These are phyloP conservation scores for Drosophila subpulchrella DNA, from an alignment of 1,140 invertebrate species.

Conservation along the genomic window DNA sequence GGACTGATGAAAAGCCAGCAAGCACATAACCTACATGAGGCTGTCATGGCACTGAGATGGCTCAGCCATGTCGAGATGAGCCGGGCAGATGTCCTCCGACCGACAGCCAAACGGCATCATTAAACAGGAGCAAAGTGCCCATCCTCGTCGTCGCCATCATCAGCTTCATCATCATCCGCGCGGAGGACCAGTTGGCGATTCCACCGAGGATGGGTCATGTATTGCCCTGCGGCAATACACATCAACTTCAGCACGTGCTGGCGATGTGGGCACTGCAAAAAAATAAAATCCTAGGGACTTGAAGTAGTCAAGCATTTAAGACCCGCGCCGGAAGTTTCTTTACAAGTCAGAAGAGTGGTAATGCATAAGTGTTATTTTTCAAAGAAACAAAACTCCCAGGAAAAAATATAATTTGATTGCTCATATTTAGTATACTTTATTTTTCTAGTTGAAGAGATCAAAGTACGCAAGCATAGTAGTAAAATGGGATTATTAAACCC, in stretches of 20 bases:
- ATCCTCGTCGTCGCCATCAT: constrained; percentile 63
- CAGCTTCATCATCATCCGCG: constrained; percentile 35
- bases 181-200: constrained; percentile 46
- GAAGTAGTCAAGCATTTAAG: neutral
- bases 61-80: constrained; percentile 49
- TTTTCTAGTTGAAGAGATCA: too few species aligned
- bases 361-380: too few species aligned
- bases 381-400: too few species aligned
- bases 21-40: constrained; percentile 70
- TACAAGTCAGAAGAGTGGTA: too few species aligned
- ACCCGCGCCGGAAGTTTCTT: neutral
- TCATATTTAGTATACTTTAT: too few species aligned
- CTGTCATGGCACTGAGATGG: constrained; percentile 39
- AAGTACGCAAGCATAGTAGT: too few species aligned
- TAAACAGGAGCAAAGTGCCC: constrained; percentile 78
- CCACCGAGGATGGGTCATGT: constrained; percentile 18
- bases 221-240: constrained; percentile 50
- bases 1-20: constrained; percentile 70
- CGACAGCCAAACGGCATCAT: constrained; percentile 77
- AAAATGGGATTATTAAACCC: too few species aligned
- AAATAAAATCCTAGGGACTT: constrained; percentile 11
- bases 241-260: constrained; percentile 73
- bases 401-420: too few species aligned
- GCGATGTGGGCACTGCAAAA: constrained; percentile 31
- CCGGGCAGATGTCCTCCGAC: constrained; percentile 28